Conservation (phyloP, 2,113 vertebrate genomes). For the Phasianus colchicus region DNA sequence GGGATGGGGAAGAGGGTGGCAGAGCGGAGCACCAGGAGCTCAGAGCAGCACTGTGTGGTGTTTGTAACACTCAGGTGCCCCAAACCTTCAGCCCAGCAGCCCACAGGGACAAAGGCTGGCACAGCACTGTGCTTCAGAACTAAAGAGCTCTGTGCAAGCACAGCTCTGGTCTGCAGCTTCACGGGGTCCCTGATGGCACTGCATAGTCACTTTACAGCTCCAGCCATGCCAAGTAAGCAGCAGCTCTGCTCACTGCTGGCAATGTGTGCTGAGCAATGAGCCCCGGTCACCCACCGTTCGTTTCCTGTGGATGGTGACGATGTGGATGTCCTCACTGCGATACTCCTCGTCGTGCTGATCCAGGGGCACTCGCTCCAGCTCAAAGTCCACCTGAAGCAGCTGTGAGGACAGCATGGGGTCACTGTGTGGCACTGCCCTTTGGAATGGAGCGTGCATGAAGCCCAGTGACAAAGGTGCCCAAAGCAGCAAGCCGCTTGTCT, state of each 20-base stretch:
- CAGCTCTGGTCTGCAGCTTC: not conserved
- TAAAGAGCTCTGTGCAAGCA: not conserved
- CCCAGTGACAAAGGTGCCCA: not conserved
- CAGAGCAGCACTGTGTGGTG: not conserved
- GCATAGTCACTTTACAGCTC: not conserved
- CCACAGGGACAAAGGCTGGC: not conserved
- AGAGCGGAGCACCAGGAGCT: not conserved
- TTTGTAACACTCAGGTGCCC: not conserved
- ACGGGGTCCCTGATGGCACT: not conserved
- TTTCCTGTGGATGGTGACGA: conserved; percentile 84
- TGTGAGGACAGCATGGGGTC: conserved; percentile 57
- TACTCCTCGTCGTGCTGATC: conserved; percentile 92
- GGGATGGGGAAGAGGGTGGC: not conserved
- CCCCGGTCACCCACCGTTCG: not conserved
- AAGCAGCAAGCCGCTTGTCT: rapidly evolving
- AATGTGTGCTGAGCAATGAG: rapidly evolving
- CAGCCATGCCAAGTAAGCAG: not conserved
- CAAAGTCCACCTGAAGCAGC: conserved; percentile 89
- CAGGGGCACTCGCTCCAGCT: conserved; percentile 86
- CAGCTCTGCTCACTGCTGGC: not conserved
- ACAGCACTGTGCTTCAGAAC: not conserved
- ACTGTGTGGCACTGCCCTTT: not conserved
- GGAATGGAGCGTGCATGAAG: not conserved
- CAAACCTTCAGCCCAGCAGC: not conserved
- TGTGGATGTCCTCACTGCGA: conserved; percentile 92